These are phyloP conservation scores for Caretta caretta DNA, from an alignment of 2,113 vertebrate species.

Conservation along the genomic window DNA sequence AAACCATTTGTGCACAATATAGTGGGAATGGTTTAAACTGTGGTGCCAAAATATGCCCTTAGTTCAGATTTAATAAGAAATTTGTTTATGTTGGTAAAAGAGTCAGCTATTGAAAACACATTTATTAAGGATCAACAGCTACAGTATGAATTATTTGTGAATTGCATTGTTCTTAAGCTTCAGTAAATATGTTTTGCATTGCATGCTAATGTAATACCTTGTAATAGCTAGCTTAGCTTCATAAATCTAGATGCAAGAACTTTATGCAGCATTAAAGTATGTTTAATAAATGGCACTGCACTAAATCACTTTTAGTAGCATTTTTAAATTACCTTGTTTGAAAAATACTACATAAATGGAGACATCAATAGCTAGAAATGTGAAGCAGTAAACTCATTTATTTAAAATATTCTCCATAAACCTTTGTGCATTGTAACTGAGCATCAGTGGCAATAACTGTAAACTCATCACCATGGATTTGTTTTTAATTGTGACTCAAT, in stretches of 20 bases:
- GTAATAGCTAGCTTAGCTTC: background rate
- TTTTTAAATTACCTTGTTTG: constrained; percentile 25
- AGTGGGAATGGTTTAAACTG: constrained; percentile 45
- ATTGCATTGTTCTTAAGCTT: constrained; percentile 8
- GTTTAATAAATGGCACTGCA: background rate
- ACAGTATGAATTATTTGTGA: constrained; percentile 46
- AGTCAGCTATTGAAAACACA: constrained; percentile 68
- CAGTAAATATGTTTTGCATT: constrained; percentile 9
- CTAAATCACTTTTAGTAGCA: background rate
- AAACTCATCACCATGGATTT: background rate
- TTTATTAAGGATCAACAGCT: constrained; percentile 28
- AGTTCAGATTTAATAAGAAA: constrained; percentile 53
- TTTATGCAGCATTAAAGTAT: background rate
- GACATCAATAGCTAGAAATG: constrained; percentile 7
- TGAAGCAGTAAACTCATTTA: constrained; percentile 25
- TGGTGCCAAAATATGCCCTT: constrained; percentile 51
- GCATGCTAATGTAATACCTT: too few species aligned
- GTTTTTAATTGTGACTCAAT: background rate
- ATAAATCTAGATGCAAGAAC: background rate
- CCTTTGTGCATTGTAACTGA: background rate
- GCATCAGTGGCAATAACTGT: background rate
- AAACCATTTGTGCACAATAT: constrained; percentile 66
- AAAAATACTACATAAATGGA: constrained; percentile 32
- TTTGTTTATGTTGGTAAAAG: constrained; percentile 64
- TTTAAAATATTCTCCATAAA: constrained; percentile 32